Base-by-base conservation (phyloP, 30 jellyfish, hydroid and myxozoan genomes). In the Aurelia sp. region DNA sequence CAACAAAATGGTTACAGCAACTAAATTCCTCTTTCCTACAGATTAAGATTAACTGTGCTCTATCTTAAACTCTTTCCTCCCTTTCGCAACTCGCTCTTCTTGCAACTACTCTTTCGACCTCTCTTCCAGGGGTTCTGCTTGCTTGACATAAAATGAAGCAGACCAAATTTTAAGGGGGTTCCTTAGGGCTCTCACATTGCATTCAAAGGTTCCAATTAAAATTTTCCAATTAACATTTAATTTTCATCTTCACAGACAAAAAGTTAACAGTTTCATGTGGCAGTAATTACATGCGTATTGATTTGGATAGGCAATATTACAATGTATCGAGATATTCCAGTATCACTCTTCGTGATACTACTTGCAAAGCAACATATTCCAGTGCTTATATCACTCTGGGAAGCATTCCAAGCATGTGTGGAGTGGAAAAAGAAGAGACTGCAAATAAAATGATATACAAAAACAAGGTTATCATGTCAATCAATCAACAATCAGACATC, bases 251-350 rank as follows among this genome's bases (percentile, higher is more conserved):
- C 33, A 9, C 63, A 73, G 84, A 73, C 18, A 5, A 58, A 21
- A 73, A 19, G 84, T 19, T 74, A 17, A 55, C 18, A 27, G 63
- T 57, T 33, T 59, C 53, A 2, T 76, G 87, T 74, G 38, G 76
- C 87, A 76, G 75, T 61, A 57, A 76, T 40, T 76, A 76, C 63
- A 76, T 76, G 87, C 76, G 76, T 3, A 61, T 76, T 76, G 59
- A 11, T 33, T 31, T 76, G 55, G 33, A 19, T 18, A 13, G 74
- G 30, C 22, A 27, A 35, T 76, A 55, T 35, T 35, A 2, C 65
- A 24, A 76, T 35, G 51, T 38, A 31, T 76, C 87, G 12, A 27
- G 61, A 5, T 76, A 53, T 63, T 21, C 65, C 27, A 21, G 60
- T 20, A 76, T 76, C 67, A 76, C 87, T 1, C 87, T 76, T 12